phyloP scores from a whole-genome alignment of 2,797 vertebrate genomes.

The Hirundo rustica region DNA sequence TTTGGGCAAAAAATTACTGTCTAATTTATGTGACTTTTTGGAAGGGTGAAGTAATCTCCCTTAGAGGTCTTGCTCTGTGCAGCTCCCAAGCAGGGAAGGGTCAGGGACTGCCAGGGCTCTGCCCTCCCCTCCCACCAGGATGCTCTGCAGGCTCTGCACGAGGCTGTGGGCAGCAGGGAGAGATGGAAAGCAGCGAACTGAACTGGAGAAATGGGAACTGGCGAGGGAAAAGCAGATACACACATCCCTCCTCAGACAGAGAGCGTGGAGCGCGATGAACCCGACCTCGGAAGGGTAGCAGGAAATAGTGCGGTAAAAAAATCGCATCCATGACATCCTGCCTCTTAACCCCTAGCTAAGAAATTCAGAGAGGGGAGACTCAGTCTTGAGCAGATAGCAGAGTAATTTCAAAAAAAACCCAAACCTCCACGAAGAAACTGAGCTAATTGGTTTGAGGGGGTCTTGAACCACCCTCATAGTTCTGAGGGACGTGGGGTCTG shows the following conservation, averaged over 20 bases:
- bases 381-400: background rate
- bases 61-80: background rate
- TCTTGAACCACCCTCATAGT: background rate
- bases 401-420: background rate
- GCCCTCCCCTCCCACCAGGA: background rate
- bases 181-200: slow-evolving; percentile 3
- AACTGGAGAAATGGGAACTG: slow-evolving; percentile 2
- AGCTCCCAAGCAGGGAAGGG: background rate
- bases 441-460: background rate
- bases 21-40: background rate
- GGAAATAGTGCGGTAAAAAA: background rate
- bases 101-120: background rate
- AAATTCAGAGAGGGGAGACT: background rate
- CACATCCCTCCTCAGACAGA: background rate
- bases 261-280: fast-evolving
- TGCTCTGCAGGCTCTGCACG: background rate
- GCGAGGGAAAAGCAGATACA: background rate
- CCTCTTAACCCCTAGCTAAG: background rate
- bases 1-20: background rate
- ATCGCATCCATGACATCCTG: background rate
- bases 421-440: background rate
- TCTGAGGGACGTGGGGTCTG: background rate
- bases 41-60: background rate
- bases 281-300: background rate
- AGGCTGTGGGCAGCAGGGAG: background rate